phyloP scores from a whole-genome alignment of 2,888 invertebrate species.

The Orthonevra nobilis region DNA sequence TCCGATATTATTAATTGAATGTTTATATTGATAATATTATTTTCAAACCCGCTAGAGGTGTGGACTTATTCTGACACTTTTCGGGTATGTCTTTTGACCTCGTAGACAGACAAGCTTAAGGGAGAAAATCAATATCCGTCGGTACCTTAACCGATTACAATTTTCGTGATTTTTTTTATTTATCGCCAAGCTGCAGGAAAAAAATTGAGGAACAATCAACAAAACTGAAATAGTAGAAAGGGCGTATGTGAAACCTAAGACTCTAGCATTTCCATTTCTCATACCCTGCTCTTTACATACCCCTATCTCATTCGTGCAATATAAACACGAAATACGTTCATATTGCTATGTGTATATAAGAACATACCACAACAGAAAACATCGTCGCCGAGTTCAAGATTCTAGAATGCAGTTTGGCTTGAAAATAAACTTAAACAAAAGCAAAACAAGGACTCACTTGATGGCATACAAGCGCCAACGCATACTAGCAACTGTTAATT shows the following conservation, averaged over 20 bases:
- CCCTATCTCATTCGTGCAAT: not conserved
- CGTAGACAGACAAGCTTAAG: too few species aligned
- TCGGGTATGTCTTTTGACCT: too few species aligned
- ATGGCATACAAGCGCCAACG: slow-evolving; percentile 16
- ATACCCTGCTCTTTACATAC: not conserved
- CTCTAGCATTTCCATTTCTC: not conserved
- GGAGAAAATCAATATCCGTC: slow-evolving; percentile 27
- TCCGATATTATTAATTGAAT: too few species aligned
- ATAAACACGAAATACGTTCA: slow-evolving; percentile 5
- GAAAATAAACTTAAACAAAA: slow-evolving; percentile 14
- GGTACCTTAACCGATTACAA: slow-evolving; percentile 9
- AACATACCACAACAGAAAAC: slow-evolving; percentile 12
- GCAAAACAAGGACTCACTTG: slow-evolving; percentile 23
- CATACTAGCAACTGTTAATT: slow-evolving; percentile 26
- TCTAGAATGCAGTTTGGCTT: slow-evolving; percentile 15
- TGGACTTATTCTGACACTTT: too few species aligned
- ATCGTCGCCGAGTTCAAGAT: not conserved
- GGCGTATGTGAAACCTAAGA: slow-evolving; percentile 8
- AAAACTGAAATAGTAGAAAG: slow-evolving; percentile 16
- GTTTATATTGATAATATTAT: too few species aligned
- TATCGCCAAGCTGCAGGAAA: not conserved
- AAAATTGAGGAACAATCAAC: slow-evolving; percentile 18
- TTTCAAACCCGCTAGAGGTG: too few species aligned
- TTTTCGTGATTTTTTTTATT: slow-evolving; percentile 22
- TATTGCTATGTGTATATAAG: not conserved